Evolutionary conservation across 2,113 vertebrate genomes (phyloP).

Genomic region (Lipophrys pholis): DNA sequence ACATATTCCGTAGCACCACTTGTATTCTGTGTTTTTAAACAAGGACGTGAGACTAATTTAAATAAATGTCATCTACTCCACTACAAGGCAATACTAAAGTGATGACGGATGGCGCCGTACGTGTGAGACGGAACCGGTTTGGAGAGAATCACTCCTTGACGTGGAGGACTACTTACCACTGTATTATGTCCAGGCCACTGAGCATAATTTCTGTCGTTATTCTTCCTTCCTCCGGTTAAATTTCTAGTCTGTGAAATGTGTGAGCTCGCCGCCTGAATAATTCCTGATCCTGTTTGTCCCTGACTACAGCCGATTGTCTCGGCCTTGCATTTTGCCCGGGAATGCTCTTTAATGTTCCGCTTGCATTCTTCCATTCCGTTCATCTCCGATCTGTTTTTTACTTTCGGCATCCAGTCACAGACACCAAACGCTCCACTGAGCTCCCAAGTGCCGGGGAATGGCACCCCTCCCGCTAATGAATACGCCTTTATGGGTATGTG

Average conservation of each 20-base stretch:
- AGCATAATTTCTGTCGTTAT: constrained; percentile 63
- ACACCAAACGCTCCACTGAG: constrained; percentile 33
- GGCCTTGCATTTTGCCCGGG: constrained; percentile 26
- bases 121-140: constrained; percentile 5
- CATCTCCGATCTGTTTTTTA: constrained; percentile 61
- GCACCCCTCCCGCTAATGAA: constrained; percentile 59
- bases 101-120: constrained; percentile 11
- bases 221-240: constrained; percentile 50
- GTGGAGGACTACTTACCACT: constrained; percentile 42
- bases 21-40: too few species aligned
- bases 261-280: constrained; percentile 48
- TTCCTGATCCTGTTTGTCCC: constrained; percentile 55
- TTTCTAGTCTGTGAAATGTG: constrained; percentile 56
- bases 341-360: constrained; percentile 65
- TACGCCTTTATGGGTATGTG: constrained; percentile 35
- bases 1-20: too few species aligned
- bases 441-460: constrained; percentile 57
- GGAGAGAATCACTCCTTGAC: constrained; percentile 35
- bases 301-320: constrained; percentile 56
- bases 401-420: constrained; percentile 56
- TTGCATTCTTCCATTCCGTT: constrained; percentile 54
- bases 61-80: constrained; percentile 1
- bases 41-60: background rate
- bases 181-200: constrained; percentile 51
- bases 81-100: background rate